Evolutionary conservation across 1,140 invertebrate genomes (phyloP).

Genomic region (Elysia chlorotica): DNA sequence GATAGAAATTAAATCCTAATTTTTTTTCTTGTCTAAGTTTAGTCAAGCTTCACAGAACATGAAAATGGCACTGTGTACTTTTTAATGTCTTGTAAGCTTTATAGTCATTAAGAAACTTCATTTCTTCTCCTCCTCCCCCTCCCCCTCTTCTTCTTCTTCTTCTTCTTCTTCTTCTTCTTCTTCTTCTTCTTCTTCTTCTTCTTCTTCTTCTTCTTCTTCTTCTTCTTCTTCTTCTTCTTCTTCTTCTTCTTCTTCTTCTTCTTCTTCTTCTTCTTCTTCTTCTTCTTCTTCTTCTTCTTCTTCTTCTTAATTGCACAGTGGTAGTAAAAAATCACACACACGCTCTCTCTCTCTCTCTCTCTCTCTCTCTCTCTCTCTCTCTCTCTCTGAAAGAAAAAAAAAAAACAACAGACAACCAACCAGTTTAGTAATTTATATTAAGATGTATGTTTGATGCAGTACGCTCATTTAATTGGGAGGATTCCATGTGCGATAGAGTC

Average conservation of each 20-base stretch:
- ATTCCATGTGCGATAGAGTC: too few species aligned
- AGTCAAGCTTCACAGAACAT: neutral
- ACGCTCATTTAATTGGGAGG: too few species aligned
- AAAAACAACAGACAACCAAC: too few species aligned
- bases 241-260: conserved; percentile 49
- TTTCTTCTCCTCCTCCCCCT: neutral
- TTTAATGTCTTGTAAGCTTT: neutral
- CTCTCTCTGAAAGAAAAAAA: too few species aligned
- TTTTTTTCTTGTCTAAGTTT: neutral
- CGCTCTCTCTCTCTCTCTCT: neutral
- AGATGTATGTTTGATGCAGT: too few species aligned
- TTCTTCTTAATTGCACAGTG: neutral
- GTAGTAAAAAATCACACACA: too few species aligned
- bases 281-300: neutral
- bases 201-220: neutral
- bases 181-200: neutral
- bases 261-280: conserved; percentile 44
- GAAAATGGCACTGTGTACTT: neutral
- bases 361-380: neutral
- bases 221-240: conserved; percentile 51
- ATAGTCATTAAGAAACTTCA: neutral
- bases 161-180: neutral
- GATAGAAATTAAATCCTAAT: neutral
- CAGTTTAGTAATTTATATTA: too few species aligned
- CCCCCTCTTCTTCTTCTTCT: too few species aligned